Evolutionary conservation across 2,797 vertebrate genomes (phyloP).

Genomic region (Sandelia bainsii): DNA sequence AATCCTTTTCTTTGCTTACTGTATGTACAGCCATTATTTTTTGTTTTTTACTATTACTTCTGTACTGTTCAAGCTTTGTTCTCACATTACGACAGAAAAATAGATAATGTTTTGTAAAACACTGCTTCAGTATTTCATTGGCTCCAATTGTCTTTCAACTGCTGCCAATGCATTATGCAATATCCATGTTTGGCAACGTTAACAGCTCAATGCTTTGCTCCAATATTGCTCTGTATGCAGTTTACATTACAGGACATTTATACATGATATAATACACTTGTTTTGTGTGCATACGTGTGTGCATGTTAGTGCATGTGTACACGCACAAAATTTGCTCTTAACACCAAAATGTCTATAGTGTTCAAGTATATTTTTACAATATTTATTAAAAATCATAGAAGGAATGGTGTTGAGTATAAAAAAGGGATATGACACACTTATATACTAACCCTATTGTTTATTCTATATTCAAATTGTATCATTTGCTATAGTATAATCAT

Average conservation of each 20-base stretch:
- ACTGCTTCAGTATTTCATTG: slow-evolving; percentile 28
- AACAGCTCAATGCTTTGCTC: slow-evolving; percentile 40
- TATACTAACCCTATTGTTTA: neutral
- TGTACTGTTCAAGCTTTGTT: neutral
- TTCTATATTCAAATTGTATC: slow-evolving; percentile 5
- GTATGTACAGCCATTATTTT: neutral
- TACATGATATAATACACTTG: slow-evolving; percentile 26
- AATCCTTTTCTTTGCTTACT: neutral
- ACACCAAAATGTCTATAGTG: neutral
- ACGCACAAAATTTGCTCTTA: slow-evolving; percentile 3
- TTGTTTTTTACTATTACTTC: neutral
- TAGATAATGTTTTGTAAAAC: slow-evolving; percentile 11
- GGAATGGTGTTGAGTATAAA: neutral
- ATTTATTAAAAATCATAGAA: neutral
- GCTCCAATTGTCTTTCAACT: slow-evolving; percentile 28
- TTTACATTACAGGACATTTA: slow-evolving; percentile 32
- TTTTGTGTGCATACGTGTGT: slow-evolving; percentile 12
- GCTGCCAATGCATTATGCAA: slow-evolving; percentile 51
- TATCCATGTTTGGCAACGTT: slow-evolving; percentile 30
- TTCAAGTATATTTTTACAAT: no score
- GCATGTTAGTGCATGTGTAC: neutral
- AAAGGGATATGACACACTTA: neutral
- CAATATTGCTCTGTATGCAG: slow-evolving; percentile 29
- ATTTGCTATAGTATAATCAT: slow-evolving; percentile 5
- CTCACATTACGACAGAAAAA: neutral